Percentiles rank a stretch among this genome's conserved stretches.
Conservation (phyloP, 2,113 vertebrate species). For the Mus musculus region GRCm39 chr2:146963001-146963500, state of each 20-base stretch:
- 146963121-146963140: slow-evolving; percentile 7
- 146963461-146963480: background rate
- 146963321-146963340: background rate
- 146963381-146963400: background rate
- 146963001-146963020: too few relatives aligned
- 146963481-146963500: background rate
- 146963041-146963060: background rate
- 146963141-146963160: background rate
- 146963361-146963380: background rate
- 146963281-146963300: too few relatives aligned
- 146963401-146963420: background rate
- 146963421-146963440: background rate
- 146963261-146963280: background rate
- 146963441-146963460: background rate
- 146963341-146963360: background rate
- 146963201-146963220: background rate
- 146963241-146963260: background rate
- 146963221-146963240: background rate
- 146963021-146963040: background rate
- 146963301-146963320: background rate
- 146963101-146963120: background rate
- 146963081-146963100: background rate
- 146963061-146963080: background rate
- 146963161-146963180: background rate
- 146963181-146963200: background rate